Base-by-base conservation (phyloP, 2,888 invertebrate genomes). In the Psylliodes chrysocephalus region DNA sequence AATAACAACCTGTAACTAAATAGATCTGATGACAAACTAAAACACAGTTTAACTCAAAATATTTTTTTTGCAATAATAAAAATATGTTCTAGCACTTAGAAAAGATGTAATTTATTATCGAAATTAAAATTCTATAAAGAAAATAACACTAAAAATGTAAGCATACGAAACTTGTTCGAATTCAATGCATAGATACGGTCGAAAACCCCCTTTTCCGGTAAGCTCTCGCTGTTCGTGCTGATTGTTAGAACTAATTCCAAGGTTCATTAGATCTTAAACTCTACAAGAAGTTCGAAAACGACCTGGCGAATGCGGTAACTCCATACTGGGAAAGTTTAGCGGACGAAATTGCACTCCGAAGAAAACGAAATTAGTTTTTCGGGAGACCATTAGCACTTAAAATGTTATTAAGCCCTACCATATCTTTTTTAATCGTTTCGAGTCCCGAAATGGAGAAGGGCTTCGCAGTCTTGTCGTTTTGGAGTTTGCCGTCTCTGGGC, bases 331-430 rank as follows among this genome's bases (percentile, higher is more conserved):
- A 47, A 40, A 52, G 35, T 52, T 15, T 35, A 52, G 30, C 12
- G 52, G 51, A n/a, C 49, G 51, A 55, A 56, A 56, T 56, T 47
- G 51, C 56, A 55, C 49, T 42, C 54, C 17, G 54, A 35, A 46
- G 38, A 51, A 51, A 49, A 52, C 57, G 46, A 52, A 63, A 63
- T 63, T 63, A 63, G 63, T 57, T 63, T 63, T 57, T 63, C 63
- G 63, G 57, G 19, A 38, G 57, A 57, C 57, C 63, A 63, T 55
- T 63, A 63, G 63, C 63, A 57, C 63, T 63, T 52, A 52, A 63
- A 62, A 51, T 57, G 63, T 63, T 57, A 63, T 57, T 44, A 63
- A 52, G 44, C 17, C 52, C 55, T 30, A 51, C 52, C 44, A 40
- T 52, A 30, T 57, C 55, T 57, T 52, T 46, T n/a, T 47, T 28